Conservation (phyloP, 30 jellyfish, hydroid and myxozoan species). For the Hydra vulgaris region DNA sequence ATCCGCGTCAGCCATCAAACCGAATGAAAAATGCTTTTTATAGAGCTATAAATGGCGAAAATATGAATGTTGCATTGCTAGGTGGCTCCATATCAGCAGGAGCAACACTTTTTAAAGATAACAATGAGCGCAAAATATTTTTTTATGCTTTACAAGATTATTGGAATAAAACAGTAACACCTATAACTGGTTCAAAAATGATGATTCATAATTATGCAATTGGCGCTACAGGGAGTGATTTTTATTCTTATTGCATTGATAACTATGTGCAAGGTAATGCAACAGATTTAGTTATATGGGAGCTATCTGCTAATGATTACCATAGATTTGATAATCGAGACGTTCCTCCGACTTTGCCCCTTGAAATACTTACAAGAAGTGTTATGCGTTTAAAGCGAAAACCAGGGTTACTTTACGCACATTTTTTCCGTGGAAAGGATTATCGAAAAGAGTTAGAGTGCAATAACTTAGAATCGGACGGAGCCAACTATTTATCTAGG, state of each 20-base stretch:
- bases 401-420: constrained; percentile 72
- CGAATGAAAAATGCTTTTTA: constrained; percentile 48
- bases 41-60: constrained; percentile 62
- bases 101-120: constrained; percentile 67
- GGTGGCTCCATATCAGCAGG: constrained; percentile 98
- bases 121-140: constrained; percentile 40
- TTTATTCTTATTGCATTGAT: constrained; percentile 80
- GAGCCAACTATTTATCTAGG: constrained; percentile 58
- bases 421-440: constrained; percentile 92
- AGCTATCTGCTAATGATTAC: constrained; percentile 85
- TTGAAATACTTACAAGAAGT: constrained; percentile 64
- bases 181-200: constrained; percentile 63
- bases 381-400: constrained; percentile 46
- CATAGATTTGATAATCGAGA: constrained; percentile 91
- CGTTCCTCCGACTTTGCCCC: constrained; percentile 93
- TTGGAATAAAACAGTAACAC: constrained; percentile 72
- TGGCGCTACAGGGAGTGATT: constrained; percentile 96
- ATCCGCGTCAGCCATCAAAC: constrained; percentile 40
- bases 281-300: constrained; percentile 86
- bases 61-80: constrained; percentile 48
- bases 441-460: constrained; percentile 68
- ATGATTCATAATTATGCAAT: constrained; percentile 44
- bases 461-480: constrained; percentile 80
- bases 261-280: constrained; percentile 56
- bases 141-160: constrained; percentile 60